Evolutionary conservation across 1,140 invertebrate genomes (phyloP).

Genomic region (Drosophila prosaltans): DNA sequence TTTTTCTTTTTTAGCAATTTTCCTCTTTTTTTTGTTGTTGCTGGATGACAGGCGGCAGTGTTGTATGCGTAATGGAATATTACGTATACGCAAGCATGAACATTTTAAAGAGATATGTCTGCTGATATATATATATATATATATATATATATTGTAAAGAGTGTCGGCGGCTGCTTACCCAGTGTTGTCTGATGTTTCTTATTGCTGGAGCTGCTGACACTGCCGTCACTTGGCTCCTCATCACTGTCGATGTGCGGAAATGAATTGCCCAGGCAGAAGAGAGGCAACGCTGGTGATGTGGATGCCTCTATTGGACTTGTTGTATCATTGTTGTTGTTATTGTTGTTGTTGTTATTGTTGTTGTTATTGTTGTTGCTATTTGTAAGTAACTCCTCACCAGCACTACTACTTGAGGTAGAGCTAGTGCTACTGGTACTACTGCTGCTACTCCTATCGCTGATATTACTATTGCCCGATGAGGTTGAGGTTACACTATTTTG

Average conservation of each 20-base stretch:
- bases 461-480: conserved; percentile 77
- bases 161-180: conserved; percentile 47
- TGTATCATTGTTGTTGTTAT: conserved; percentile 32
- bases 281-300: conserved; percentile 81
- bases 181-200: conserved; percentile 77
- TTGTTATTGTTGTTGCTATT: background rate
- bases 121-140: too few relatives aligned
- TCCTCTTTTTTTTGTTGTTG: background rate
- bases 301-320: conserved; percentile 38
- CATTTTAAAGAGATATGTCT: too few relatives aligned
- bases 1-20: background rate
- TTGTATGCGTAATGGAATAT: conserved; percentile 68
- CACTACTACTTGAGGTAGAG: conserved; percentile 48
- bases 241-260: conserved; percentile 89
- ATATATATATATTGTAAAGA: conserved; percentile 7
- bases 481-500: conserved; percentile 82
- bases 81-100: conserved; percentile 59
- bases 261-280: conserved; percentile 87
- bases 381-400: conserved; percentile 61
- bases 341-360: conserved; percentile 26
- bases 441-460: conserved; percentile 66
- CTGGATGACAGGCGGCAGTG: conserved; percentile 16
- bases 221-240: conserved; percentile 86
- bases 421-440: conserved; percentile 44
- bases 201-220: conserved; percentile 84